Conservation (phyloP, 92 coral and sea anemone species). For the Zoanthus sociatus region DNA sequence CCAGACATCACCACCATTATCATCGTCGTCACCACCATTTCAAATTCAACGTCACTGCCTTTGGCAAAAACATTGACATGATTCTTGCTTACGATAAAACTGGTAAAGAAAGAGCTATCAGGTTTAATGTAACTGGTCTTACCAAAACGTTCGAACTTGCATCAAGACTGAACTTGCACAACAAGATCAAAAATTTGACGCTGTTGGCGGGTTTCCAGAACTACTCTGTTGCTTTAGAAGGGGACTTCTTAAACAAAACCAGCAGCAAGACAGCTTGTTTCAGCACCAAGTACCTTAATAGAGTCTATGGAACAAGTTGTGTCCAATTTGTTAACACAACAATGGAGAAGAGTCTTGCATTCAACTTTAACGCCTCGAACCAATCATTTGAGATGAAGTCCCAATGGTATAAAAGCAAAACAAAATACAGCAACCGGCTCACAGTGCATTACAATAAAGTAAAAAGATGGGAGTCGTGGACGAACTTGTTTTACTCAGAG, state of each 20-base stretch:
- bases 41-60: slow-evolving; percentile 51
- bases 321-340: slow-evolving; percentile 72
- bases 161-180: slow-evolving; percentile 63
- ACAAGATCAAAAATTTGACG: slow-evolving; percentile 65
- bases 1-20: not conserved
- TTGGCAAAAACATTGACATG: slow-evolving; percentile 44
- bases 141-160: slow-evolving; percentile 70
- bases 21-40: slow-evolving; percentile 33
- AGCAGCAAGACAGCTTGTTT: slow-evolving; percentile 70
- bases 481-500: slow-evolving; percentile 48
- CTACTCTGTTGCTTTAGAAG: slow-evolving; percentile 72
- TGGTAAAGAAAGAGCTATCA: slow-evolving; percentile 27
- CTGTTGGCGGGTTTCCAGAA: slow-evolving; percentile 83
- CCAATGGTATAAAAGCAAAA: slow-evolving; percentile 53
- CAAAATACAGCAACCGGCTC: slow-evolving; percentile 52
- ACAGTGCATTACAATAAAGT: slow-evolving; percentile 75
- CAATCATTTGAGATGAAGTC: slow-evolving; percentile 77
- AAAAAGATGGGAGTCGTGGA: slow-evolving; percentile 74
- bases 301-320: slow-evolving; percentile 74
- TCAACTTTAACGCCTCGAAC: slow-evolving; percentile 73
- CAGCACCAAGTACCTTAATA: slow-evolving; percentile 69
- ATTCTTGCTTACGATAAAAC: slow-evolving; percentile 28
- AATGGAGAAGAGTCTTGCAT: slow-evolving; percentile 68
- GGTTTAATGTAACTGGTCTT: slow-evolving; percentile 54
- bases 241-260: slow-evolving; percentile 62